Conservation (phyloP, 2,888 invertebrate species). For the Rhodophaea formosa region DNA sequence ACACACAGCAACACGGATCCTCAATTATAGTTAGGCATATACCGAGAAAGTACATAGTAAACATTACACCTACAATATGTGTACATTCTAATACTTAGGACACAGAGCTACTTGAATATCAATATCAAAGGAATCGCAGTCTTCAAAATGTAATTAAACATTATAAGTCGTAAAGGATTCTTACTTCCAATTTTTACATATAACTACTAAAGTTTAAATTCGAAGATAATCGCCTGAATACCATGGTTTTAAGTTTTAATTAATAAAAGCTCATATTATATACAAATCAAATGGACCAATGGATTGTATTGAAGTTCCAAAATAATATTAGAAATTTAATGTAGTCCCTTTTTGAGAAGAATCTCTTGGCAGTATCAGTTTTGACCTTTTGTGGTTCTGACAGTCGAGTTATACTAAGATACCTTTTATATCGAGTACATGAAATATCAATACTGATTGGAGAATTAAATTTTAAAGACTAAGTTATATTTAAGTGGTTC, state of each 20-base stretch:
- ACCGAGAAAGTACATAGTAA: constrained; percentile 36
- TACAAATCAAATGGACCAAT: neutral
- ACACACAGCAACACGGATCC: constrained; percentile 48
- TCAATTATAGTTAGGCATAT: constrained; percentile 37
- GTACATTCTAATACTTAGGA: constrained; percentile 24
- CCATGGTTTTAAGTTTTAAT: constrained; percentile 22
- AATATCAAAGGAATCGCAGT: constrained; percentile 51
- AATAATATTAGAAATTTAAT: too few relatives aligned
- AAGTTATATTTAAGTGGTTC: too few relatives aligned
- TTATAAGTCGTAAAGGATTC: constrained; percentile 32
- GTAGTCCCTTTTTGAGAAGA: too few relatives aligned
- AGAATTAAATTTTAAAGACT: too few relatives aligned
- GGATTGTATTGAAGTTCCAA: too few relatives aligned
- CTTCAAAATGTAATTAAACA: constrained; percentile 44
- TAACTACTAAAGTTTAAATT: constrained; percentile 46
- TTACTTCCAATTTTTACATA: constrained; percentile 29
- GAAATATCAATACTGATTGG: too few relatives aligned
- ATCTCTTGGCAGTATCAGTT: too few relatives aligned
- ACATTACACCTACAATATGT: constrained; percentile 20
- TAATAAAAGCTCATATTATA: constrained; percentile 24
- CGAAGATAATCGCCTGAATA: constrained; percentile 35
- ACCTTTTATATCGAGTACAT: too few relatives aligned
- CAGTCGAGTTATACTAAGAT: too few relatives aligned
- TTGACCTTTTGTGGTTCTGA: too few relatives aligned
- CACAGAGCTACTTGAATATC: constrained; percentile 35